A percentile compares a stretch with the other conserved stretches of the same genome.
These are phyloP conservation scores for Diprion similis DNA, from an alignment of 1,140 invertebrate species.

Conservation along the genomic window DNA sequence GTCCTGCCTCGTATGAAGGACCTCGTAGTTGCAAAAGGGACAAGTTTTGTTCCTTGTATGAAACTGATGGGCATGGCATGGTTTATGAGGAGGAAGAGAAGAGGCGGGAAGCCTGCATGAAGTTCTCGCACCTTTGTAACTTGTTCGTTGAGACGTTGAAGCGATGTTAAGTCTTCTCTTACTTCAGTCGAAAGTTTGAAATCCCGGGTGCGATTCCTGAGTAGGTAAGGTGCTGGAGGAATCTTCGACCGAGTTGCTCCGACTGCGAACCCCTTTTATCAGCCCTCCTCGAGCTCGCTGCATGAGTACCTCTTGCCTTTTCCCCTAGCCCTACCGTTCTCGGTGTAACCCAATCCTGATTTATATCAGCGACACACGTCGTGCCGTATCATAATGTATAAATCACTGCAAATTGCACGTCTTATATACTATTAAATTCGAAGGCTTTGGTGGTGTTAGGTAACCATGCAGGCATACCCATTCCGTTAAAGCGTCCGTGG, in stretches of 20 bases:
- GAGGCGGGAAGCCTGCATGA: background rate
- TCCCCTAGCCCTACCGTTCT: background rate
- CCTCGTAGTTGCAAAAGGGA: too few species aligned
- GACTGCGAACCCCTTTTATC: background rate
- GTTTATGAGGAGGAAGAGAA: background rate
- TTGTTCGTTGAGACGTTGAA: background rate
- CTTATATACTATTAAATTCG: background rate
- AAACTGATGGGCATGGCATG: background rate
- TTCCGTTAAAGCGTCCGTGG: too few species aligned
- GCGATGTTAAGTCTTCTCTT: background rate
- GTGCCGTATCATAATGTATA: slow-evolving; percentile 4
- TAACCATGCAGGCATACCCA: background rate
- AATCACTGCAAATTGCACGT: background rate
- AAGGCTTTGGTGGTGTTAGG: background rate
- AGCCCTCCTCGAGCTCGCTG: background rate
- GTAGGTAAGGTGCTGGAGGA: background rate
- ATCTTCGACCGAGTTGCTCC: background rate
- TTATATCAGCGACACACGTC: slow-evolving; percentile 5
- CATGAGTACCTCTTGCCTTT: background rate
- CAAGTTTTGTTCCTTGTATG: too few species aligned
- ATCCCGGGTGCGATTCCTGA: background rate
- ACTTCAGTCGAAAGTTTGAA: background rate
- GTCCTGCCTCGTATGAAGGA: too few species aligned
- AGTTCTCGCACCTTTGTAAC: background rate
- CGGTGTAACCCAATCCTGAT: background rate